Base-by-base conservation (phyloP, 1,140 invertebrate genomes). In the Caenorhabditis brenneri region DNA sequence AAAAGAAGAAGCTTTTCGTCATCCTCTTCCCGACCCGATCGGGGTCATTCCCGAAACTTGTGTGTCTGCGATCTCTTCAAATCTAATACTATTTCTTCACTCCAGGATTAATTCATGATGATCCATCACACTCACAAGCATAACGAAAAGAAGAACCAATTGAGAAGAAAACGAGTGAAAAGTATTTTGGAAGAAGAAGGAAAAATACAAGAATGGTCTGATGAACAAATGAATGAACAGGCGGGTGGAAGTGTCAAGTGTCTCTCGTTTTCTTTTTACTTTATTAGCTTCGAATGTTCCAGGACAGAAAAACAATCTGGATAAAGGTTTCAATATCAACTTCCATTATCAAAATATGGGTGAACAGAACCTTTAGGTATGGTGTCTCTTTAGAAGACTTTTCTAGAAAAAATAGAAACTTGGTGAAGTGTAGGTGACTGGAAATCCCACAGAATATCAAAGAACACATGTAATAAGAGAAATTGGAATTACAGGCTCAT, bases 21-120 rank as follows among this genome's bases (percentile, higher is more conserved):
- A n/a, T n/a, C 10, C 36, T 24, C n/a, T n/a, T 15, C 29, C 24
- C n/a, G 10, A 7, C 22, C 36, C 65, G 65, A 74, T 74, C 65
- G 65, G 65, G 65, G 65, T 74, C 33, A 74, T 74, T 74, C 65
- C 36, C 65, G 65, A 74, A 74, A 74, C 65, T 74, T 22, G 33
- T 29, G n/a, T 31, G n/a, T 42, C 36, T n/a, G 58, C 19, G 31
- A 7, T 42, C 36, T 42, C 36, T 31, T 33, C 36, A 27, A 31
- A 42, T 74, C 36, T 2, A 33, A 65, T n/a, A 24, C 19, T 74
- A 7, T 24, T 55, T 27, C 9, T 74, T 42, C 15, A 2, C 3
- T 42, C 36, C 7, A 3, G 65, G 36, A 74, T 74, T 74, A 74
- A 74, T 74, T 74, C 36, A 74, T 39, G 36, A 42, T 42, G 65